Conservation (phyloP, 2,797 vertebrate genomes). For the Sebastes wilsoni region DNA sequence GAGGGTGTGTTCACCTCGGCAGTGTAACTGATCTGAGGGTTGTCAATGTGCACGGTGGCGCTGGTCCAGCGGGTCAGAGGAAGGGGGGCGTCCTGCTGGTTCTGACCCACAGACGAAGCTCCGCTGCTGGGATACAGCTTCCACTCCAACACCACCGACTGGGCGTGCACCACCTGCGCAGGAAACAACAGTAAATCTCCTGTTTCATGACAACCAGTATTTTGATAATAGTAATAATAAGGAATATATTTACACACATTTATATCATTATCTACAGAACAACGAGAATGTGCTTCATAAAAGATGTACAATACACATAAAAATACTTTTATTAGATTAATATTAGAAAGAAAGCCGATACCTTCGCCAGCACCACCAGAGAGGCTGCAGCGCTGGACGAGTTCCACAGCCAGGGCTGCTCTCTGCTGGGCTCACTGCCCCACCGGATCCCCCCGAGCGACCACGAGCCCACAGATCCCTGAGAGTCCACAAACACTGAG, state of each 20-base stretch:
- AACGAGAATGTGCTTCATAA: too few relatives aligned
- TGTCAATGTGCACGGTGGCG: conserved; percentile 85
- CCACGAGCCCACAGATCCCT: conserved; percentile 24
- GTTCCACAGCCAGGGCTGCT: conserved; percentile 49
- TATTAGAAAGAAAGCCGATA: background rate
- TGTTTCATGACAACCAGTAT: background rate
- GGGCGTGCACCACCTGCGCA: conserved; percentile 78
- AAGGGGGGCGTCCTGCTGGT: conserved; percentile 59
- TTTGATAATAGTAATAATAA: background rate
- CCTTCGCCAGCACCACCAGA: conserved; percentile 82
- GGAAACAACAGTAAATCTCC: background rate
- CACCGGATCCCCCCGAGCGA: conserved; percentile 1
- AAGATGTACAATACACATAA: too few relatives aligned
- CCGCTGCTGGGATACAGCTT: conserved; percentile 67
- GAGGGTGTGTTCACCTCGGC: conserved; percentile 64
- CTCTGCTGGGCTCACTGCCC: conserved; percentile 3
- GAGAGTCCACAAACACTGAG: conserved; percentile 71
- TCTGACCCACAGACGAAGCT: conserved; percentile 23
- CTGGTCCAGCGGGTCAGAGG: conserved; percentile 79
- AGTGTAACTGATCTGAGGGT: conserved; percentile 86
- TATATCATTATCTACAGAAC: too few relatives aligned
- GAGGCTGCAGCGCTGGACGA: conserved; percentile 51
- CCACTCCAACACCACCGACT: conserved; percentile 87
- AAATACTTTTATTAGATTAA: too few relatives aligned
- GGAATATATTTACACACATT: background rate